Evolutionary conservation across 2,888 invertebrate genomes (phyloP).

Genomic region (Amorpha juglandis): DNA sequence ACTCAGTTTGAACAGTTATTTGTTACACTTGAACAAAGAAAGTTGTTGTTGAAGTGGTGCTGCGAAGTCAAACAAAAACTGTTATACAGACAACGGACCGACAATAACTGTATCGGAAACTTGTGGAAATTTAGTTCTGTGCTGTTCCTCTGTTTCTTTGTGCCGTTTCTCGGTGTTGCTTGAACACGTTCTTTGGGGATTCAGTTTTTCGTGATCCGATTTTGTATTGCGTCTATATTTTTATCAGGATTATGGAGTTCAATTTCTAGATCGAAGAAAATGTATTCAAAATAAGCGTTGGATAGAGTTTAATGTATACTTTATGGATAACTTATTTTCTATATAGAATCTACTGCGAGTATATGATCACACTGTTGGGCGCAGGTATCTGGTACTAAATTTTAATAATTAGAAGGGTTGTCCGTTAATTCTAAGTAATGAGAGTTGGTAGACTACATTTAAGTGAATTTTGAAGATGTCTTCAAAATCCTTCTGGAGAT

Average conservation of each 20-base stretch:
- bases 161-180: neutral
- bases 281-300: neutral
- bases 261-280: neutral
- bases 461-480: too few species aligned
- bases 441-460: too few species aligned
- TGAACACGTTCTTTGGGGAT: neutral
- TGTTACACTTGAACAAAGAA: constrained; percentile 20
- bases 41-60: constrained; percentile 7
- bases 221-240: neutral
- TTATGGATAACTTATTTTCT: too few species aligned
- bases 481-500: too few species aligned
- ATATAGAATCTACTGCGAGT: too few species aligned
- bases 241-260: neutral
- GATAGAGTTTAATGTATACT: too few species aligned
- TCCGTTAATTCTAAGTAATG: too few species aligned
- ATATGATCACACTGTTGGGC: too few species aligned
- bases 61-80: constrained; percentile 21
- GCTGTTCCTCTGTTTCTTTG: constrained; percentile 5
- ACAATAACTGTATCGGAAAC: constrained; percentile 23
- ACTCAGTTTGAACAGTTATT: neutral
- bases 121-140: constrained; percentile 21
- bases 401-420: too few species aligned
- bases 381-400: too few species aligned
- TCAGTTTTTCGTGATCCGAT: neutral
- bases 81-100: constrained; percentile 17